Conservation (phyloP, 2,888 invertebrate species). For the Zonitis immaculata region DNA sequence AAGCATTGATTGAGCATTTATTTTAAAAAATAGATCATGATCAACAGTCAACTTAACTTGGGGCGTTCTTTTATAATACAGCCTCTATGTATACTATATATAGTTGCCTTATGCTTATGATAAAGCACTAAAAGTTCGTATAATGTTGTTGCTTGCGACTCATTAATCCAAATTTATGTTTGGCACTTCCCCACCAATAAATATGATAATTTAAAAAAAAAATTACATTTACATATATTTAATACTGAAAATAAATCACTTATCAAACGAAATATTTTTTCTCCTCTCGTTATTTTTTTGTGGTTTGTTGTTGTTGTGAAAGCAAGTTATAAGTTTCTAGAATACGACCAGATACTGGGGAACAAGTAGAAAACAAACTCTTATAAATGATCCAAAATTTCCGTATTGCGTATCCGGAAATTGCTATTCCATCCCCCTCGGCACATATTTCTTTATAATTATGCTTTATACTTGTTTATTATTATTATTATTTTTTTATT, state of each 20-base stretch:
- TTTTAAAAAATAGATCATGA: too few relatives aligned
- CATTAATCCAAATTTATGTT: not conserved
- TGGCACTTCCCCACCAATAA: not conserved
- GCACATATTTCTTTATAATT: slow-evolving; percentile 7
- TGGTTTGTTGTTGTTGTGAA: slow-evolving; percentile 1
- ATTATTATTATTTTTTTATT: too few relatives aligned
- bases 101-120: not conserved
- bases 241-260: not conserved
- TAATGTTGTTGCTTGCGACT: not conserved
- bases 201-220: not conserved
- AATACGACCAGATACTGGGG: slow-evolving; percentile 9
- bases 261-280: not conserved
- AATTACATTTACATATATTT: not conserved
- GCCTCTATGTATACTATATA: not conserved
- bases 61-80: not conserved
- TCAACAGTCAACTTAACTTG: too few relatives aligned
- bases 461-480: not conserved
- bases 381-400: slow-evolving; percentile 14
- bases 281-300: not conserved
- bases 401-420: slow-evolving; percentile 14
- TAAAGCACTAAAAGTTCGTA: not conserved
- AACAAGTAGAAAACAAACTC: slow-evolving; percentile 12
- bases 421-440: slow-evolving; percentile 3
- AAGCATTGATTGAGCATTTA: too few relatives aligned
- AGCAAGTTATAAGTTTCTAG: not conserved